phyloP scores from a whole-genome alignment of 2,888 invertebrate species.

The Actias luna region DNA sequence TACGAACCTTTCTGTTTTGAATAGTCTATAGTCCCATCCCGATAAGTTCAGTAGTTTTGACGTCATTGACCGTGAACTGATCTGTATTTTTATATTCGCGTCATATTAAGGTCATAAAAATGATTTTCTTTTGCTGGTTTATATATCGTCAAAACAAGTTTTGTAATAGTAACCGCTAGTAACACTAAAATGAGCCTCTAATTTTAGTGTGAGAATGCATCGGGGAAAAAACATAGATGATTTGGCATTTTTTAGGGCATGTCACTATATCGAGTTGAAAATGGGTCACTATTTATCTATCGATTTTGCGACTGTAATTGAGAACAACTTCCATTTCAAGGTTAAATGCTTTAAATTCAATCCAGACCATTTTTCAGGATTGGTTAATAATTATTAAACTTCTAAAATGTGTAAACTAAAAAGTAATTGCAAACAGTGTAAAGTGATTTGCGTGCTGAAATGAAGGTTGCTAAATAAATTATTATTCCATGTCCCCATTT shows the following conservation, averaged over 20 bases:
- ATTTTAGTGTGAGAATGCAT: background rate
- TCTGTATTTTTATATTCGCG: no score
- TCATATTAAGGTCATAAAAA: no score
- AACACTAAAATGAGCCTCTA: background rate
- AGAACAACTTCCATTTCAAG: background rate
- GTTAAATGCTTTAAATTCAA: background rate
- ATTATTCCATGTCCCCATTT: constrained; percentile 17
- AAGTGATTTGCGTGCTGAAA: constrained; percentile 14
- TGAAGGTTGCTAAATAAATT: constrained; percentile 14
- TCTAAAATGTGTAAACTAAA: background rate
- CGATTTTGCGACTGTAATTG: background rate
- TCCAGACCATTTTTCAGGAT: background rate
- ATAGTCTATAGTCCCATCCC: no score
- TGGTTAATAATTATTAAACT: background rate
- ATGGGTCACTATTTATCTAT: background rate
- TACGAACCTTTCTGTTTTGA: no score
- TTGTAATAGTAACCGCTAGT: background rate
- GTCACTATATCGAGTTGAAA: background rate
- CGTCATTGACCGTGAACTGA: no score
- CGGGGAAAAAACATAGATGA: background rate
- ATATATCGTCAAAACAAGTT: background rate
- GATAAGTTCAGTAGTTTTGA: no score
- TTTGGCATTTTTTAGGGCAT: background rate
- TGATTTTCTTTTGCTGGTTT: no score
- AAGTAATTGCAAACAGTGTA: constrained; percentile 1